Conservation (phyloP, 2,888 invertebrate genomes). For the Zonitis immaculata region DNA sequence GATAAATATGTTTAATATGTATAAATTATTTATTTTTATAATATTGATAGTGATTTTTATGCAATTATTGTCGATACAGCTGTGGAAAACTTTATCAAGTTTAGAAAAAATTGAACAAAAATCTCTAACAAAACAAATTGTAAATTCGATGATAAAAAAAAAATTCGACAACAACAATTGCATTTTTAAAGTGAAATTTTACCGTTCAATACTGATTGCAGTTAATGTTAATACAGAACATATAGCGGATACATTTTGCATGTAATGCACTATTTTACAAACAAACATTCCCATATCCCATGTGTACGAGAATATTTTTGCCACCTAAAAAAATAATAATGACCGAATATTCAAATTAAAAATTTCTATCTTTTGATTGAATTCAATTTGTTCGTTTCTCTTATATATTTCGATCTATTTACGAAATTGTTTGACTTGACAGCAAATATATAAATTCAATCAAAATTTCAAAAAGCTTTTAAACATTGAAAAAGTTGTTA, state of each 20-base stretch:
- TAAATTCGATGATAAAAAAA: constrained; percentile 3
- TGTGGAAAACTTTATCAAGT: too few relatives aligned
- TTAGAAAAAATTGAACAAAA: too few relatives aligned
- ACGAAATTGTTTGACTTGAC: too few relatives aligned
- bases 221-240: constrained; percentile 69
- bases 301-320: constrained; percentile 62
- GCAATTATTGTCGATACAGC: not conserved
- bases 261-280: constrained; percentile 66
- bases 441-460: too few relatives aligned
- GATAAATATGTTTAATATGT: too few relatives aligned
- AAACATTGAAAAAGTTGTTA: constrained; percentile 2
- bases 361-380: too few relatives aligned
- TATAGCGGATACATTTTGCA: constrained; percentile 66
- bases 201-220: constrained; percentile 70
- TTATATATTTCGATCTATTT: too few relatives aligned
- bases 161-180: not conserved
- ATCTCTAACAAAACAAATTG: constrained; percentile 5
- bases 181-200: constrained; percentile 28
- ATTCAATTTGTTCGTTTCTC: too few relatives aligned
- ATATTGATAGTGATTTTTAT: not conserved
- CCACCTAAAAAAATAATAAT: constrained; percentile 54
- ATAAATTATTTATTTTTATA: not conserved
- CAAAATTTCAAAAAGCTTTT: not conserved
- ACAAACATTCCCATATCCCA: constrained; percentile 64
- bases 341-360: constrained; percentile 4